Base-by-base conservation (phyloP, 2,113 vertebrate genomes). In the Anas platyrhynchos region DNA sequence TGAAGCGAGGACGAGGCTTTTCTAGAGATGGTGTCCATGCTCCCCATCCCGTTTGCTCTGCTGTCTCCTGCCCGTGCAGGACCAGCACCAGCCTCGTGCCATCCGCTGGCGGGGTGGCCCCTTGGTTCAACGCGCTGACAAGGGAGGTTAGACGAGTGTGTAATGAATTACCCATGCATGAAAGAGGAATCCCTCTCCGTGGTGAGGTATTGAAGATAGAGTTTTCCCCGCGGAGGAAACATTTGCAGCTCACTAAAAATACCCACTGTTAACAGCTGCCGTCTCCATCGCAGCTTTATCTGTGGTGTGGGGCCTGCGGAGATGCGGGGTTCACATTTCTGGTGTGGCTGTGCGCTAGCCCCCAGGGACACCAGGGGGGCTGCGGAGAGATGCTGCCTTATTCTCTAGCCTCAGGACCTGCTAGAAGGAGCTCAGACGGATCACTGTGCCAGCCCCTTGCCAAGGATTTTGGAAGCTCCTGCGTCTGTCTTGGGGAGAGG, bases 81-180 rank as follows among this genome's bases (percentile, higher is more conserved):
- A 52, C 0, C 2, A 63, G 32, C 16, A 46, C 41, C 15, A 72
- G 59, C 56, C 63, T 26, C 0, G 2, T 4, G 7, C 5, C 25
- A 29, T 20, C 23, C 27, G 2, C 36, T 0, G 3, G 4, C 0
- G 61, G 27, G 74, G 41, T 75, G 46, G 63, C 55, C 25, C 12
- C 50, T 21, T 34, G 72, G 21, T 32, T 78, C n/a, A 62, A 0
- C 10, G 16, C 12, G 7, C 27, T 46, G 59, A 59, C 55, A 29
- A n/a, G 16, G 21, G 44, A 17, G n/a, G 11, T 15, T 46, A 22
- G 14, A 1, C 36, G 6, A 13, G 25, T 6, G 16, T 43, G 68
- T 29, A 14, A 31, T n/a, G 82, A 58, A 16, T 29, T 43, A 43
- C 15, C 17, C 2, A 1, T 63, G 25, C 0, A 1, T 8, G 65